phyloP scores from a whole-genome alignment of 2,888 invertebrate genomes.

The Lathronympha strigana region DNA sequence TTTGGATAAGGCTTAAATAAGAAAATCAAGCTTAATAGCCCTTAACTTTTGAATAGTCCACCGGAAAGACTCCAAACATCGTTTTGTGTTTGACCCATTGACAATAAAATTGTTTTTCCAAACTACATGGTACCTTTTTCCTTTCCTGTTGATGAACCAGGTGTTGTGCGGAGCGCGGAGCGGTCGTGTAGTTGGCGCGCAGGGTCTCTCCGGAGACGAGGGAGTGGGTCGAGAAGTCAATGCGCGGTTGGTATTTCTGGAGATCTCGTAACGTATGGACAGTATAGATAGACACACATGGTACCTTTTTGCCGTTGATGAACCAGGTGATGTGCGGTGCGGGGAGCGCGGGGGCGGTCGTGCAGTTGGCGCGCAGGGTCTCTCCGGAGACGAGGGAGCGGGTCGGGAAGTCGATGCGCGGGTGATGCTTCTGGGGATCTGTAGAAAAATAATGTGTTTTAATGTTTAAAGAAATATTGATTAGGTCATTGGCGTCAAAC shows the following conservation, averaged over 20 bases:
- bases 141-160: constrained; percentile 90
- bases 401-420: constrained; percentile 77
- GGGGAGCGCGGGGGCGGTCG: constrained; percentile 88
- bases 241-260: constrained; percentile 78
- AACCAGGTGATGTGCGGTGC: constrained; percentile 91
- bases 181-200: constrained; percentile 84
- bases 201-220: constrained; percentile 75
- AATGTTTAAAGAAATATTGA: not conserved
- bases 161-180: constrained; percentile 90
- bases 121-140: constrained; percentile 86
- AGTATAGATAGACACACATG: not conserved
- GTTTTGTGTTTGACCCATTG: no score
- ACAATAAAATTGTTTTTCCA: no score
- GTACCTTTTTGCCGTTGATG: constrained; percentile 89
- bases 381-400: constrained; percentile 74
- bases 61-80: no score
- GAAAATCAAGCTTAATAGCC: no score
- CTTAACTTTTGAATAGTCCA: no score
- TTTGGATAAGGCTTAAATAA: no score
- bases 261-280: no score
- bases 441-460: constrained; percentile 33
- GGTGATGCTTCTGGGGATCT: constrained; percentile 81
- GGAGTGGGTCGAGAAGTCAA: constrained; percentile 75
- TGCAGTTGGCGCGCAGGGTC: constrained; percentile 77
- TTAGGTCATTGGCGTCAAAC: no score